Conservation (phyloP, 92 coral and sea anemone species). For the Phymanthus crucifer region DNA sequence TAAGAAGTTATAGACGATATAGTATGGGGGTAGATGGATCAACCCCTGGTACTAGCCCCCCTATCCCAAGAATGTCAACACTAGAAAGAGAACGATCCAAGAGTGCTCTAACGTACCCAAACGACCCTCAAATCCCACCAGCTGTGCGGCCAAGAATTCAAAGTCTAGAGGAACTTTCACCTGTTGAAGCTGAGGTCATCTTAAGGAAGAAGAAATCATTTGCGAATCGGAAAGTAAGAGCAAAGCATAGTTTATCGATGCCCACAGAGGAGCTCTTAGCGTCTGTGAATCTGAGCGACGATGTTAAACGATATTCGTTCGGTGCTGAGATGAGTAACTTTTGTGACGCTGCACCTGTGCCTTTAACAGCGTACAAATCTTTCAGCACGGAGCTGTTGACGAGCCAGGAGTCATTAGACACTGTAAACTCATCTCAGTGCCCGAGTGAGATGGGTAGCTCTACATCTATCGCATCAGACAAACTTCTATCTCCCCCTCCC, state of each 20-base stretch:
- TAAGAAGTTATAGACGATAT: background rate
- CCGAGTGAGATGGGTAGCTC: slow-evolving; percentile 52
- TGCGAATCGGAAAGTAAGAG: slow-evolving; percentile 36
- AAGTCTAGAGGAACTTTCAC: slow-evolving; percentile 65
- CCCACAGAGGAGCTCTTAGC: slow-evolving; percentile 20
- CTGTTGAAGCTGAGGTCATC: slow-evolving; percentile 54
- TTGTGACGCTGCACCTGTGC: slow-evolving; percentile 13
- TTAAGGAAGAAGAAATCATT: slow-evolving; percentile 56
- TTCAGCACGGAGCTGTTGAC: slow-evolving; percentile 11
- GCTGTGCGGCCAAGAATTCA: slow-evolving; percentile 67
- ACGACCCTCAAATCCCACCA: slow-evolving; percentile 42
- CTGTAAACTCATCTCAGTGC: slow-evolving; percentile 15
- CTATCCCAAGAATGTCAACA: slow-evolving; percentile 27
- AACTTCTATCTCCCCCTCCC: slow-evolving; percentile 30
- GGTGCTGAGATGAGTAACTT: slow-evolving; percentile 17
- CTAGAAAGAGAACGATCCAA: slow-evolving; percentile 26
- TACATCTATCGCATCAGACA: slow-evolving; percentile 39
- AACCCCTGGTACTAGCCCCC: slow-evolving; percentile 2
- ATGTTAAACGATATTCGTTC: slow-evolving; percentile 12
- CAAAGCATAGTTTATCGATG: slow-evolving; percentile 51
- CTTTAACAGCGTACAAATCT: slow-evolving; percentile 24
- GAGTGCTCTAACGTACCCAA: slow-evolving; percentile 25
- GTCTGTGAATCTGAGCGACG: background rate
- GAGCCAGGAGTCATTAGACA: slow-evolving; percentile 30
- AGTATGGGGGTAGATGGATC: background rate